Evolutionary conservation across 2,113 vertebrate species (phyloP).

Genomic region (Sakesphorus luctuosus): DNA sequence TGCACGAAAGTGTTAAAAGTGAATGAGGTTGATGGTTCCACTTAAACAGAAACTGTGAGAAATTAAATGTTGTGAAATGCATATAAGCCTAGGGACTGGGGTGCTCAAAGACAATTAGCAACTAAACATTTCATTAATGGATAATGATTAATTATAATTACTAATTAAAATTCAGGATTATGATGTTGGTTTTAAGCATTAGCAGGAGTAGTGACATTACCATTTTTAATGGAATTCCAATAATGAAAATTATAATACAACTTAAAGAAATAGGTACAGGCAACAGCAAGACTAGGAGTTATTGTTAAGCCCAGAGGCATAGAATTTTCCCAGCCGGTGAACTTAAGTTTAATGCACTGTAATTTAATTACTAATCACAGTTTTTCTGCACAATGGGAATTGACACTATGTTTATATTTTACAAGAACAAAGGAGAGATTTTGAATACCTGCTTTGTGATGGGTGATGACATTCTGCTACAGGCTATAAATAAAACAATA

Average conservation of each 20-base stretch:
- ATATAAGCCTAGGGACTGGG: conserved; percentile 76
- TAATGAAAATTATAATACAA: conserved; percentile 73
- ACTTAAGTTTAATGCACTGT: conserved; percentile 80
- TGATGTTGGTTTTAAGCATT: conserved; percentile 81
- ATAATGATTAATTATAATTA: conserved; percentile 86
- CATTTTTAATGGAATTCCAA: conserved; percentile 83
- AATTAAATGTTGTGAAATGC: conserved; percentile 74
- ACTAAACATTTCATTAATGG: conserved; percentile 85
- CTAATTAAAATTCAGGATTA: conserved; percentile 88
- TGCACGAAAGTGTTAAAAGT: conserved; percentile 41
- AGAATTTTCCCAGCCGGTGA: conserved; percentile 76
- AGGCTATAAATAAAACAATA: conserved; percentile 47
- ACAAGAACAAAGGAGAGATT: conserved; percentile 59
- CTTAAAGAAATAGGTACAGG: conserved; percentile 59
- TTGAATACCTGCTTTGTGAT: conserved; percentile 42
- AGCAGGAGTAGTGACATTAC: conserved; percentile 80
- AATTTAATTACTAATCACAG: conserved; percentile 82
- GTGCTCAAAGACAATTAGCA: conserved; percentile 83
- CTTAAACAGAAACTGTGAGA: conserved; percentile 60
- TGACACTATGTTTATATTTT: conserved; percentile 70
- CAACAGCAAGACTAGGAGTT: conserved; percentile 73
- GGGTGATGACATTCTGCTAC: conserved; percentile 34
- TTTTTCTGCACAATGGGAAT: conserved; percentile 72
- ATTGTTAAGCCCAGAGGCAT: conserved; percentile 76
- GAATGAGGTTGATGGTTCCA: conserved; percentile 49